Conservation (phyloP, 2,888 invertebrate genomes). For the Cheiracanthium punctorium region DNA sequence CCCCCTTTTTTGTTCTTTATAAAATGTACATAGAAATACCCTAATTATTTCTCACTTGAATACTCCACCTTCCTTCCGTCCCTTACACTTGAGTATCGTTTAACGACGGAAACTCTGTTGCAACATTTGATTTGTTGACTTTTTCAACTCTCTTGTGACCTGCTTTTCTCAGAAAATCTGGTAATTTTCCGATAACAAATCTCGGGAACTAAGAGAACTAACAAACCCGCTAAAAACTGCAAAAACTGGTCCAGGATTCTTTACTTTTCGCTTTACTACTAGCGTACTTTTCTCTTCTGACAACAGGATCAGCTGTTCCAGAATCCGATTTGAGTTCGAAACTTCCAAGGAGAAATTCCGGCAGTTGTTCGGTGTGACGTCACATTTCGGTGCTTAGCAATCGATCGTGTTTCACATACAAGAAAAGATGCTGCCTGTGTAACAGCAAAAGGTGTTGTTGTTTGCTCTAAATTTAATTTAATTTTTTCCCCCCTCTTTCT, state of each 20-base stretch:
- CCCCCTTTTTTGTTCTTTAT: too few relatives aligned
- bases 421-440: constrained; percentile 34
- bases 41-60: too few relatives aligned
- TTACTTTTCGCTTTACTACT: background rate
- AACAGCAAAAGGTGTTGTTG: constrained; percentile 11
- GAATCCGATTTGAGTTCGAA: constrained; percentile 41
- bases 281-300: constrained; percentile 27
- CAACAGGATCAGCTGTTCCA: constrained; percentile 64
- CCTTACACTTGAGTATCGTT: too few relatives aligned
- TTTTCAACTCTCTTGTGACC: background rate
- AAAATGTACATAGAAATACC: too few relatives aligned
- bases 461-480: background rate
- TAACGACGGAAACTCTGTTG: too few relatives aligned
- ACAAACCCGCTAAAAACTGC: background rate
- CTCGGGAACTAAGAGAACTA: background rate
- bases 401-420: constrained; percentile 63
- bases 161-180: background rate
- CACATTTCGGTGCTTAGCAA: constrained; percentile 22
- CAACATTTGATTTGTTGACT: too few relatives aligned
- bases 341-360: constrained; percentile 18
- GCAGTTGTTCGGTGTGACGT: constrained; percentile 39
- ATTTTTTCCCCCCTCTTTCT: too few relatives aligned
- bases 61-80: too few relatives aligned
- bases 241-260: background rate
- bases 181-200: too few relatives aligned